Conservation (phyloP, 2,797 vertebrate genomes). For the Anniella stebbinsi region DNA sequence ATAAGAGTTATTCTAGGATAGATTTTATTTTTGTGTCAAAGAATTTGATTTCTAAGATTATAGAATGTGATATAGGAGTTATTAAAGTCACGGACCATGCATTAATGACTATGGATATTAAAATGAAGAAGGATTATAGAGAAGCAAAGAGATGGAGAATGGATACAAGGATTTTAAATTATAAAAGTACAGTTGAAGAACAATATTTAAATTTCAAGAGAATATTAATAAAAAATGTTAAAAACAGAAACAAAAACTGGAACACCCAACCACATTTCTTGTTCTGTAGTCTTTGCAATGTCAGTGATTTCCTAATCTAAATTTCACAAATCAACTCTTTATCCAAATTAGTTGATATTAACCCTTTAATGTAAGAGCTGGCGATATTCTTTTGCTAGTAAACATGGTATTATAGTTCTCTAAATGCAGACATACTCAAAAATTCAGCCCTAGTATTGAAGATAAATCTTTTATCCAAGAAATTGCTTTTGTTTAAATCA, state of each 20-base stretch:
- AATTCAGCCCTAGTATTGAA: constrained; percentile 40
- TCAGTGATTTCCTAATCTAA: neutral
- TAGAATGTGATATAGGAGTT: no score
- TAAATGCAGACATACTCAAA: constrained; percentile 49
- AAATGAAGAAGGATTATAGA: no score
- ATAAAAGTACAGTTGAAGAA: no score
- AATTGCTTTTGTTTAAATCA: constrained; percentile 66
- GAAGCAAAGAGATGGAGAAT: no score
- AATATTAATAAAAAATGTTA: neutral
- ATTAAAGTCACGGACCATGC: no score
- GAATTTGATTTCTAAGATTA: no score
- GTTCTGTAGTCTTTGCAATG: neutral
- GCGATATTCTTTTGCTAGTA: constrained; percentile 17
- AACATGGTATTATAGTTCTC: constrained; percentile 50
- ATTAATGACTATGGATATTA: no score
- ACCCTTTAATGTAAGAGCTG: neutral
- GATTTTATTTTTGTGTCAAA: no score
- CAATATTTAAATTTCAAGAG: neutral
- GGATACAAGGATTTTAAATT: no score
- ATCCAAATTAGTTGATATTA: constrained; percentile 32
- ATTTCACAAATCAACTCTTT: constrained; percentile 13
- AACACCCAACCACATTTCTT: fast-evolving
- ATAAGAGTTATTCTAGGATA: no score
- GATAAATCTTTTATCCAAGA: constrained; percentile 57
- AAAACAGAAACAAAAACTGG: neutral